Percentiles rank a stretch among this genome's conserved stretches.
phyloP scores from a whole-genome alignment of 2,113 vertebrate genomes.

The Nycticryphes semicollaris region DNA sequence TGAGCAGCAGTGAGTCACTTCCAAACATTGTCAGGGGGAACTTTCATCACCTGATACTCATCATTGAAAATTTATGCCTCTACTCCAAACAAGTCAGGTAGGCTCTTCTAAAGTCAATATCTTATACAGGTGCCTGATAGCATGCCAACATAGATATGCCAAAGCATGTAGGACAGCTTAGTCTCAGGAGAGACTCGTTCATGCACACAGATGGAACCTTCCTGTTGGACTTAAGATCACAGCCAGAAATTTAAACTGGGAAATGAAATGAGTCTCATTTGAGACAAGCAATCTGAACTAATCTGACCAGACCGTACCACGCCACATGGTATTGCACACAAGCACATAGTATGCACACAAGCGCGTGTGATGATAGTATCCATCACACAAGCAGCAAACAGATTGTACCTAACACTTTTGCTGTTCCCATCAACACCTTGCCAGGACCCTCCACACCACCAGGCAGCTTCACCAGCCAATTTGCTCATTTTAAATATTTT shows the following conservation, averaged over 20 bases:
- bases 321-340: background rate
- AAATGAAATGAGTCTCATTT: background rate
- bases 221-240: background rate
- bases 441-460: background rate
- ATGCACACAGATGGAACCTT: background rate
- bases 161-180: background rate
- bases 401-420: background rate
- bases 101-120: background rate
- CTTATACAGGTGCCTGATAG: background rate
- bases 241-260: background rate
- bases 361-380: too few species aligned
- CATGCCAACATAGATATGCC: fast-evolving
- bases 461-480: background rate
- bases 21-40: background rate
- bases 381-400: background rate
- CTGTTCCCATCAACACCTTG: background rate
- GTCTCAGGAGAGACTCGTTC: background rate
- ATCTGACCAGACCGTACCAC: fast-evolving
- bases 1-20: background rate
- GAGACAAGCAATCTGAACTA: background rate
- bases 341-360: background rate
- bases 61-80: background rate
- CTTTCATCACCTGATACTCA: fast-evolving
- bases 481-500: background rate
- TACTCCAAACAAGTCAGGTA: background rate